Percentiles rank a stretch among this genome's conserved stretches.
Conservation (phyloP, 2,113 vertebrate genomes). For the Pangasianodon gigas region DNA sequence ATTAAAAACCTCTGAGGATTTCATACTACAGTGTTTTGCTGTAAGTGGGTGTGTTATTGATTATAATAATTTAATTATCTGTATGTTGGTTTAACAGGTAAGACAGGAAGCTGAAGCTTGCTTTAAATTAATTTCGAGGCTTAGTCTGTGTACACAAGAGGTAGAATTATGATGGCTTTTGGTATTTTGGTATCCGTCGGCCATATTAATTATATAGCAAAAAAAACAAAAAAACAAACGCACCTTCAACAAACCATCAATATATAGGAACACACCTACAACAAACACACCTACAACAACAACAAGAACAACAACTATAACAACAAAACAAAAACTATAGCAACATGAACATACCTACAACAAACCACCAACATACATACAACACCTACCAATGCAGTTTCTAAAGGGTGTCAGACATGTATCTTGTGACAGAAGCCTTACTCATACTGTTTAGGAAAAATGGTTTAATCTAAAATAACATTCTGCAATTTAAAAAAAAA, state of each 20-base stretch:
- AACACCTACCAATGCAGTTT: neutral
- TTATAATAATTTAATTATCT: neutral
- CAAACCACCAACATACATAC: neutral
- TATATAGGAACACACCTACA: neutral
- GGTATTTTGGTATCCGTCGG: neutral
- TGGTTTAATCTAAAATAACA: no score
- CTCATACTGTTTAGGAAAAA: neutral
- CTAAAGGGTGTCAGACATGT: neutral
- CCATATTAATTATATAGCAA: neutral
- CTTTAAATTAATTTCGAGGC: neutral
- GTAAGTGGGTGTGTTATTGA: conserved; percentile 7
- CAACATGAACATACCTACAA: neutral
- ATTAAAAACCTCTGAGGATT: neutral
- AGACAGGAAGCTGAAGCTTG: neutral
- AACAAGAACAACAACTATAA: no score
- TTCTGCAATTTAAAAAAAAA: no score
- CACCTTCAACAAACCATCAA: neutral
- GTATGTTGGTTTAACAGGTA: neutral
- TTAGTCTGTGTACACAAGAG: neutral
- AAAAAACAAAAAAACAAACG: neutral
- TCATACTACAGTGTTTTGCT: neutral
- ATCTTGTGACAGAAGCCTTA: neutral
- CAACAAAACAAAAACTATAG: no score
- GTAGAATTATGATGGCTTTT: neutral
- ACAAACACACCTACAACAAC: no score